Conservation (phyloP, 2,797 vertebrate genomes). For the Sparus aurata region DNA sequence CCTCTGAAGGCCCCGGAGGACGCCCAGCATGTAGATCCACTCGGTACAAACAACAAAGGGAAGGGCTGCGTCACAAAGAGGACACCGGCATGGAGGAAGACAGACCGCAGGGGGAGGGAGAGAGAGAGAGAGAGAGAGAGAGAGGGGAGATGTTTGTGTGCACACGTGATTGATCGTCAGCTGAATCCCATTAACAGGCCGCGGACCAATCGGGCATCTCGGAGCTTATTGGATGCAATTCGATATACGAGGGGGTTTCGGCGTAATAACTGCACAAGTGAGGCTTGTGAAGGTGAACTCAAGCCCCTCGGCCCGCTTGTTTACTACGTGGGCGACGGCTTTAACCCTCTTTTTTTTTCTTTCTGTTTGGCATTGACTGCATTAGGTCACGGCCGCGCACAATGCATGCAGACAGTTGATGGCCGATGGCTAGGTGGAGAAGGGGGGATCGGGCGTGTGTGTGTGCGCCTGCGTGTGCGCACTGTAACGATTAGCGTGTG, state of each 20-base stretch:
- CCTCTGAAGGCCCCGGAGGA: conserved; percentile 66
- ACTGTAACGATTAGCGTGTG: conserved; percentile 45
- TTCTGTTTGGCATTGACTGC: conserved; percentile 23
- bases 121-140: background rate
- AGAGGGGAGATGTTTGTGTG: conserved; percentile 23
- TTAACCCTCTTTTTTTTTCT: conserved; percentile 50
- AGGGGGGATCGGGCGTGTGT: too few species aligned
- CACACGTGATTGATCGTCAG: conserved; percentile 50
- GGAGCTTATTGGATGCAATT: conserved; percentile 31
- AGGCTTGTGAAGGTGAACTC: conserved; percentile 19
- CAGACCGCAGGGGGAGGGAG: conserved; percentile 8
- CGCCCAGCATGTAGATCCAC: conserved; percentile 65
- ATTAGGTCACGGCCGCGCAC: conserved; percentile 49
- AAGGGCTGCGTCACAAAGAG: conserved; percentile 57
- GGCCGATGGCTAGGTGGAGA: conserved; percentile 70
- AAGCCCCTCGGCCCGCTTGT: conserved; percentile 19
- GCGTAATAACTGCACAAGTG: conserved; percentile 28
- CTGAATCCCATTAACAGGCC: conserved; percentile 60
- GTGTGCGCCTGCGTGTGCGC: conserved; percentile 23
- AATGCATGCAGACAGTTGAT: conserved; percentile 67
- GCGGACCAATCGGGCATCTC: conserved; percentile 33
- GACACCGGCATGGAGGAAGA: conserved; percentile 25
- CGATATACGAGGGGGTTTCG: background rate
- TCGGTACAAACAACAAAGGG: conserved; percentile 67
- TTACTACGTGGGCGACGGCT: conserved; percentile 14